phyloP scores from a whole-genome alignment of 2,888 invertebrate species.

The Psylliodes chrysocephalus region DNA sequence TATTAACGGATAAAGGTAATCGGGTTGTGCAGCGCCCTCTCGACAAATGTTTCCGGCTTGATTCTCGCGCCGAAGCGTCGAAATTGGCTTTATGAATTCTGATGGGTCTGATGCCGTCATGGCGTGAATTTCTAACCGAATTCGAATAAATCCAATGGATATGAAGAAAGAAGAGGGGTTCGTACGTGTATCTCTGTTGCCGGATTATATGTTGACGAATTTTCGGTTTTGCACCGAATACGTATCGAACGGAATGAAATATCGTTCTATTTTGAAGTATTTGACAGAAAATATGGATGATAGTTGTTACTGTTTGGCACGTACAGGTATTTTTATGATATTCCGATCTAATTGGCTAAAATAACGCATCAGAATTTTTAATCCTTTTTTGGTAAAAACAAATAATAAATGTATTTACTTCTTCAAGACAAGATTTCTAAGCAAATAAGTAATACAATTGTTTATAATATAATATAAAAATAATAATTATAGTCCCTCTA shows the following conservation, averaged over 20 bases:
- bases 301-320: too few species aligned
- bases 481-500: too few species aligned
- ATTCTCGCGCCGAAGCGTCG: conserved; percentile 35
- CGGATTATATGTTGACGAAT: conserved; percentile 10
- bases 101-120: conserved; percentile 31
- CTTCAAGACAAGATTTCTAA: too few species aligned
- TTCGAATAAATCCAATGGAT: conserved; percentile 34
- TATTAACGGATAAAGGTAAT: conserved; percentile 58
- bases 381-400: too few species aligned
- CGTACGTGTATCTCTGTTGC: background rate
- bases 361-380: too few species aligned
- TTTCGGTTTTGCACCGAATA: background rate
- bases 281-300: too few species aligned
- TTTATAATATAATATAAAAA: too few species aligned
- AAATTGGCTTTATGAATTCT: conserved; percentile 46
- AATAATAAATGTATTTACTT: too few species aligned
- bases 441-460: too few species aligned
- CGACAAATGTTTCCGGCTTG: conserved; percentile 50
- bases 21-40: conserved; percentile 51
- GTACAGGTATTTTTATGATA: too few species aligned
- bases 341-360: too few species aligned
- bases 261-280: background rate
- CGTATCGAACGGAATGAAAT: background rate
- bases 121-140: conserved; percentile 41
- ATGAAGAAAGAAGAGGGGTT: background rate